Evolutionary conservation across 2,797 vertebrate species (phyloP).

Genomic region (Girardinus metallicus): DNA sequence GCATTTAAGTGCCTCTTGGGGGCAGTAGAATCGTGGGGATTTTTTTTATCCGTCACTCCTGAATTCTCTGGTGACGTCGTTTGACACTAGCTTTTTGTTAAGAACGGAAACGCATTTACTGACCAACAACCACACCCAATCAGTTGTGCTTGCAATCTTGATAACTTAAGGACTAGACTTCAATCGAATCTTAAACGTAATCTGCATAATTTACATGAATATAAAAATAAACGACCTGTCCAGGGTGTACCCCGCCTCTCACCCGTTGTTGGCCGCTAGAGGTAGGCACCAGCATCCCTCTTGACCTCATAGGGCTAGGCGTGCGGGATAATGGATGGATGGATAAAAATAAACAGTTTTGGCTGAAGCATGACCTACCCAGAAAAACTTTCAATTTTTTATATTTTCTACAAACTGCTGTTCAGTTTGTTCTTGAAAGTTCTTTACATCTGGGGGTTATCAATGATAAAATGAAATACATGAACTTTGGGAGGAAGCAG

Average conservation of each 20-base stretch:
- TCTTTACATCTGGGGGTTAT: not conserved
- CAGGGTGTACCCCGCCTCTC: no score
- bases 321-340: no score
- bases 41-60: not conserved
- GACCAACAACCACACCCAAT: not conserved
- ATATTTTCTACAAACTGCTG: not conserved
- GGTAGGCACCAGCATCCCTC: no score
- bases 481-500: not conserved
- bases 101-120: not conserved
- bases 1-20: not conserved
- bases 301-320: no score
- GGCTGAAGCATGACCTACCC: not conserved
- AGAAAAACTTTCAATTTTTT: not conserved
- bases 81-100: not conserved
- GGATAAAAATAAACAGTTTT: not conserved
- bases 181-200: not conserved
- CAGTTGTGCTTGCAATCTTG: not conserved
- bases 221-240: not conserved
- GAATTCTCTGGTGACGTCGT: not conserved
- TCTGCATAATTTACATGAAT: not conserved
- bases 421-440: not conserved
- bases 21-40: not conserved
- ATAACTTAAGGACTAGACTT: not conserved
- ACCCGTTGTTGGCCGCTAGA: no score
- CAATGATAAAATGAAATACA: not conserved